phyloP scores from a whole-genome alignment of 1,140 invertebrate species.

The Pachyrhynchus sulphureomaculatus region DNA sequence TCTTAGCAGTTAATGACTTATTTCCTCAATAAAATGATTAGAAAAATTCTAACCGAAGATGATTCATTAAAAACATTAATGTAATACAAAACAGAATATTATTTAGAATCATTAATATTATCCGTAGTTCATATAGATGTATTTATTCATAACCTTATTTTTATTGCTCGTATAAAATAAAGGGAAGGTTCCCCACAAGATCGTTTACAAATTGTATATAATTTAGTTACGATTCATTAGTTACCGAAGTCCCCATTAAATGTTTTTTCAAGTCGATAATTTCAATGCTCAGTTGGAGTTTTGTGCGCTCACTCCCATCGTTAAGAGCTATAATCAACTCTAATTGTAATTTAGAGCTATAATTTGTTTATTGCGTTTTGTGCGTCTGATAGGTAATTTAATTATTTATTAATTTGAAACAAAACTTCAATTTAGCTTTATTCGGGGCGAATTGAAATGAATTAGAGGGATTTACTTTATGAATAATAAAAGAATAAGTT shows the following conservation, averaged over 20 bases:
- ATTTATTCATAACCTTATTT: slow-evolving; percentile 3
- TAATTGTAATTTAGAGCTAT: slow-evolving; percentile 5
- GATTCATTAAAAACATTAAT: no score
- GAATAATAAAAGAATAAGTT: no score
- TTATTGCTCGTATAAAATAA: neutral
- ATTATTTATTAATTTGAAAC: neutral
- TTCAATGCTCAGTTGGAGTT: neutral
- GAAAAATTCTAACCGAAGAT: no score
- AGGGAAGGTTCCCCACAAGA: neutral
- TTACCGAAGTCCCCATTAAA: slow-evolving; percentile 13
- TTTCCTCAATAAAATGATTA: no score
- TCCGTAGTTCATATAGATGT: no score
- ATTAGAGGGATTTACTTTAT: no score
- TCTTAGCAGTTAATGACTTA: no score
- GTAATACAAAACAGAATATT: no score
- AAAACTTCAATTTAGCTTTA: neutral
- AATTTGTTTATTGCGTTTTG: slow-evolving; percentile 23
- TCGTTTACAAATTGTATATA: slow-evolving; percentile 11
- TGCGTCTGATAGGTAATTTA: neutral
- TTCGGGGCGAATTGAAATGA: neutral
- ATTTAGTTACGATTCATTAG: slow-evolving; percentile 24
- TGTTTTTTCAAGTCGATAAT: slow-evolving; percentile 14
- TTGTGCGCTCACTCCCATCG: slow-evolving; percentile 9
- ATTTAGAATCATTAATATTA: no score
- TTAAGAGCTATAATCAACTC: neutral